These are phyloP conservation scores for Villa cingulata DNA, from an alignment of 2,888 invertebrate species.

Conservation along the genomic window DNA sequence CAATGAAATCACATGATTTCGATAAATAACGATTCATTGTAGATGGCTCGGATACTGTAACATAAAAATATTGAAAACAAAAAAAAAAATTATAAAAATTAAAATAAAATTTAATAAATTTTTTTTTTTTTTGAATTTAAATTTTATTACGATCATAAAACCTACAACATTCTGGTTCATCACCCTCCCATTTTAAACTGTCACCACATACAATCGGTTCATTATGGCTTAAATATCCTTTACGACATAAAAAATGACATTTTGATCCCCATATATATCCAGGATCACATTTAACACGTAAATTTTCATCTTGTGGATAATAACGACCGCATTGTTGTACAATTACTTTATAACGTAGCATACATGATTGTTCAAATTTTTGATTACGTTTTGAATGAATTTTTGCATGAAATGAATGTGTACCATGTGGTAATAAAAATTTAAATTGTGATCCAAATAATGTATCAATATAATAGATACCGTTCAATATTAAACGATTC, in stretches of 20 bases:
- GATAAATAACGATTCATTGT: background rate
- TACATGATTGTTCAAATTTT: conserved; percentile 13
- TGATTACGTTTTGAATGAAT: conserved; percentile 13
- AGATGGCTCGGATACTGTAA: background rate
- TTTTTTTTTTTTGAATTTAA: too few species aligned
- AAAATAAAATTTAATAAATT: background rate
- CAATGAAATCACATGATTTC: conserved; percentile 12
- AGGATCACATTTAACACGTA: conserved; percentile 14
- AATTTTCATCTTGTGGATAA: conserved; percentile 9
- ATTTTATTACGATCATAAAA: too few species aligned
- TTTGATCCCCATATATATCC: conserved; percentile 17
- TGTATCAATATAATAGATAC: conserved; percentile 15
- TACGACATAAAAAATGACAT: conserved; percentile 16
- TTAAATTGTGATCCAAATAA: conserved; percentile 15
- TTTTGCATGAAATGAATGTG: conserved; percentile 15
- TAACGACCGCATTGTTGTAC: conserved; percentile 15
- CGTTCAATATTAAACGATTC: conserved; percentile 12
- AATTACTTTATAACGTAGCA: conserved; percentile 16
- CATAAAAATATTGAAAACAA: too few species aligned
- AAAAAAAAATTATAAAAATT: background rate
- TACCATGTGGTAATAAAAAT: conserved; percentile 16
- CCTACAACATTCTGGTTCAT: conserved; percentile 14
- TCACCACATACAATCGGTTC: conserved; percentile 15
- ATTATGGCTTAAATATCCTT: conserved; percentile 11
- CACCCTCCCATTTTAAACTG: conserved; percentile 16